These are phyloP conservation scores for Corythornis cristatus DNA, from an alignment of 2,113 vertebrate genomes.

Conservation along the genomic window DNA sequence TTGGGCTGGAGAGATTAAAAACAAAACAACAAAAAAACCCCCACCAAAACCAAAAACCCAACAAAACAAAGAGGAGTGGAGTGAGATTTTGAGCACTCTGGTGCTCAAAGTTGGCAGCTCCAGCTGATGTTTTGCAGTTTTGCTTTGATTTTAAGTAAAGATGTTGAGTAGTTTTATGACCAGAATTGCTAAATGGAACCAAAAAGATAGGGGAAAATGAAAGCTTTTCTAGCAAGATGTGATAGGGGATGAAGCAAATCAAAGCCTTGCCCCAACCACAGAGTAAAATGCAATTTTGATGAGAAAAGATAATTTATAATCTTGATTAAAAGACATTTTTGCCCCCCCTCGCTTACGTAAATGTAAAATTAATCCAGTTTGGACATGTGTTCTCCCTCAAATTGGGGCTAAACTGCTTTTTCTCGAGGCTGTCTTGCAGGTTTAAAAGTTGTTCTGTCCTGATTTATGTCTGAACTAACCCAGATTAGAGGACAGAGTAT, in stretches of 20 bases:
- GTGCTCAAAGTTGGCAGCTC: not conserved
- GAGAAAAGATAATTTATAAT: not conserved
- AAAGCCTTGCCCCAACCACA: rapidly evolving
- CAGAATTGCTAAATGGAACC: not conserved
- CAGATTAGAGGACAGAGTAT: not conserved
- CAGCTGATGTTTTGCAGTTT: conserved; percentile 5
- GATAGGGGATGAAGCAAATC: not conserved
- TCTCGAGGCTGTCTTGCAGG: not conserved
- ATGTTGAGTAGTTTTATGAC: not conserved
- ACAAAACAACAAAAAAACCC: not conserved
- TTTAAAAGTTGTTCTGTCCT: not conserved
- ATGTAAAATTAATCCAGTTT: not conserved
- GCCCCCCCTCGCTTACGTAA: not conserved
- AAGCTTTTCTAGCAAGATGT: not conserved
- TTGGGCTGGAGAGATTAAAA: conserved; percentile 43
- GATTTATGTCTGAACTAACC: not conserved
- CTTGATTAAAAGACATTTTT: not conserved
- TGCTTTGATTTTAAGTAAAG: conserved; percentile 2
- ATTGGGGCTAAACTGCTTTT: not conserved
- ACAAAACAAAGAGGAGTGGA: not conserved
- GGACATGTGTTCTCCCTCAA: not conserved
- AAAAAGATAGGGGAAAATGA: not conserved
- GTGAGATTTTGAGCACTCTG: conserved; percentile 10
- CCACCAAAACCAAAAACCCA: not conserved
- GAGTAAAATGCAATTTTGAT: not conserved